Evolutionary conservation across 2,888 invertebrate genomes (phyloP), one percentile per base, ranked within the genome.

Genomic region (Pseudococcus jackbeardsleyi): DNA sequence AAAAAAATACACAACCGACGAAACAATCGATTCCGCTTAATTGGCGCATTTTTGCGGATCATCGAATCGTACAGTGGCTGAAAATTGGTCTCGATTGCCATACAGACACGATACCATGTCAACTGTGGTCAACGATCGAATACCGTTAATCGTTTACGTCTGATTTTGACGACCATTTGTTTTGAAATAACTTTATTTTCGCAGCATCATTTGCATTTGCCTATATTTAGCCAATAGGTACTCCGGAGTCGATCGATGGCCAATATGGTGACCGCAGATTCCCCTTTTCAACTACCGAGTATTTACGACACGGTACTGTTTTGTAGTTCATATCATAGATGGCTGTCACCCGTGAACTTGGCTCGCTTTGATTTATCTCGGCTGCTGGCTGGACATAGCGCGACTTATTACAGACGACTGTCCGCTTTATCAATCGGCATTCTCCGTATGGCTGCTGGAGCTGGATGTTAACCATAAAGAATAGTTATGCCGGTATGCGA

Each of bases 291-390:
- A 82, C 79, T 82, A 82, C 79, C 19, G 79, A 46, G 79, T 72
- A 72, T 85, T 85, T 85, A 39, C 22, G 46, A 9, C 26, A 33
- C 26, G 54, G 39, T 46, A 50, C 79, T 87, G 87, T 87, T 64
- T 87, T 68, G 87, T 72, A 87, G 87, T 87, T 79, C 87, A 87
- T 72, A 87, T 87, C 87, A 87, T 46, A 87, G 87, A 87, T 79
- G 77, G 33, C 87, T 87, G 87, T 87, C 87, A 87, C 87, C 87
- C 87, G 77, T 87, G 87, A 87, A 87, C 87, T 87, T 87, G 87
- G 87, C 77, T 77, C 87, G 46, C 26, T 87, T 87, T 87, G 87
- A 87, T 87, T 87, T 87, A 87, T 87, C 87, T 77, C 79, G 48
- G 68, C 50, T 33, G 68, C 50, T 33, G 72, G 77, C 42, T 42